Conservation (phyloP, 2,888 invertebrate species). For the Encarsia formosa region DNA sequence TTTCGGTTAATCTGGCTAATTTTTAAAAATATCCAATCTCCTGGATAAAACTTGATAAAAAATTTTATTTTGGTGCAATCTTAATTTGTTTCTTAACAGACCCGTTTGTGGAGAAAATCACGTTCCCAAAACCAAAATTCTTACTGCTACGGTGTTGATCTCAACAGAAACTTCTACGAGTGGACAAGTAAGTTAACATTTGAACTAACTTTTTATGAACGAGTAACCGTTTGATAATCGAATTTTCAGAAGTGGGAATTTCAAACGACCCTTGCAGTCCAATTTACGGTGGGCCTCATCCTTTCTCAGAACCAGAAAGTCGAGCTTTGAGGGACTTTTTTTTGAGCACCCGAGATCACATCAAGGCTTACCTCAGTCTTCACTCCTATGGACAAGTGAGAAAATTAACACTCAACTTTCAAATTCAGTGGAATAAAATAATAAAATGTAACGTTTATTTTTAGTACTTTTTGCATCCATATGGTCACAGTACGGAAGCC, state of each 20-base stretch:
- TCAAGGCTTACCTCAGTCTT: constrained; percentile 66
- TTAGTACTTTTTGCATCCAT: constrained; percentile 63
- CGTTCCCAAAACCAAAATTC: constrained; percentile 47
- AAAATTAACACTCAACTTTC: background rate
- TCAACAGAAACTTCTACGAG: constrained; percentile 70
- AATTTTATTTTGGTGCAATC: too few species aligned
- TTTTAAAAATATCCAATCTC: too few species aligned
- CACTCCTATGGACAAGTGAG: constrained; percentile 67
- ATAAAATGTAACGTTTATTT: background rate
- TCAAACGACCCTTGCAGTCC: constrained; percentile 54
- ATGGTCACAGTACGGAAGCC: constrained; percentile 59
- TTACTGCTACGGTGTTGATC: constrained; percentile 67
- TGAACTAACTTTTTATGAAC: too few species aligned
- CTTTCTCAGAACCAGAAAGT: constrained; percentile 69
- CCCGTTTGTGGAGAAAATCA: constrained; percentile 62
- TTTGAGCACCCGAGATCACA: constrained; percentile 50
- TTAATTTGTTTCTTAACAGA: too few species aligned
- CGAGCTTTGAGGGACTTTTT: constrained; percentile 59
- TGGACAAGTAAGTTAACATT: constrained; percentile 67
- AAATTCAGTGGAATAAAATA: background rate
- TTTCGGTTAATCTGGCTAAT: too few species aligned
- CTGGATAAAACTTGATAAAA: too few species aligned
- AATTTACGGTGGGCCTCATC: constrained; percentile 58
- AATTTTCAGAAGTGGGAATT: background rate
- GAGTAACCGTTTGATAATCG: constrained; percentile 22